A percentile compares a stretch with the other conserved stretches of the same genome.
phyloP scores from a whole-genome alignment of 2,888 invertebrate species.

The Notodonta ziczac region DNA sequence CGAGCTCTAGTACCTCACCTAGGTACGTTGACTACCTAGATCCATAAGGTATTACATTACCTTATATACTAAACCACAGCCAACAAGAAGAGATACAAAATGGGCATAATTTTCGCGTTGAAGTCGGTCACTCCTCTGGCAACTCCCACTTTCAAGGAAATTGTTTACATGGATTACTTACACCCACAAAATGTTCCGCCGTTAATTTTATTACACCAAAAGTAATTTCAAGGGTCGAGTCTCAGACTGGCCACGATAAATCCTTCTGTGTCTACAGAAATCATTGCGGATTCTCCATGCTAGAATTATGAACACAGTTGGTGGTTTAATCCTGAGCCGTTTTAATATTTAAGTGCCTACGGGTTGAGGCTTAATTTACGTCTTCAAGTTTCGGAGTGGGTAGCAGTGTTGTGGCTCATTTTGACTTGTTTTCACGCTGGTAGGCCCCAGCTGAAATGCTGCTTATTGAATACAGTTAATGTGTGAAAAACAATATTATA shows the following conservation, averaged over 20 bases:
- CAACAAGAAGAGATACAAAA: too few species aligned
- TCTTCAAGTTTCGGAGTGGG: conserved; percentile 45
- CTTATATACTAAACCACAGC: neutral
- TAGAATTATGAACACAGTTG: conserved; percentile 40
- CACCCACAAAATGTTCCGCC: neutral
- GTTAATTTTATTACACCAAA: neutral
- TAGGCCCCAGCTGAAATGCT: too few species aligned
- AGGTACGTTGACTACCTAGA: neutral
- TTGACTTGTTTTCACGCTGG: conserved; percentile 41
- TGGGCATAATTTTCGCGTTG: too few species aligned
- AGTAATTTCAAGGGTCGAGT: neutral
- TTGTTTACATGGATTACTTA: too few species aligned
- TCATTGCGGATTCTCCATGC: conserved; percentile 25
- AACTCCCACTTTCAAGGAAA: too few species aligned
- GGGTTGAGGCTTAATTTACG: conserved; percentile 56
- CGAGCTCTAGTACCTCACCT: neutral
- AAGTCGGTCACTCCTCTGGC: too few species aligned
- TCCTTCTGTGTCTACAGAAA: conserved; percentile 19
- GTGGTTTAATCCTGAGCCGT: conserved; percentile 34
- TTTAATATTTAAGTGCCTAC: conserved; percentile 57
- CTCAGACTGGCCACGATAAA: conserved; percentile 6
- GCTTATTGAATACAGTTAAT: too few species aligned
- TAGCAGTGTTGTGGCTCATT: conserved; percentile 18
- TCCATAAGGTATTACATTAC: neutral
- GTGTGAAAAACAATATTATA: too few species aligned